Evolutionary conservation across 2,113 vertebrate genomes (phyloP), one percentile per base, ranked within the genome.

Genomic region (Notothenia coriiceps): DNA sequence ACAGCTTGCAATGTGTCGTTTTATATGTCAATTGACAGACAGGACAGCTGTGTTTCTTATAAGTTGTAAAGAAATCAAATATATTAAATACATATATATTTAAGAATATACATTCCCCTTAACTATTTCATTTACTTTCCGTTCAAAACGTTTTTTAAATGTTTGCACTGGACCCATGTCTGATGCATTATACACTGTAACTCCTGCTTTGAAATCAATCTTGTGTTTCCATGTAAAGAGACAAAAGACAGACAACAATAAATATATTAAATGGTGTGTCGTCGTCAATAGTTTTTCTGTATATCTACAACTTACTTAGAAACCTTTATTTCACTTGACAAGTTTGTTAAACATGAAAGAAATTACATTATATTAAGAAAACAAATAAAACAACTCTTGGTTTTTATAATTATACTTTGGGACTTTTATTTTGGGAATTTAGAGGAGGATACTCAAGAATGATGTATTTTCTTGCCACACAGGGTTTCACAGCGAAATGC

Each of bases 91-190:
- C 17, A 64, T 52, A 18, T 61, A 65, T 83, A 79, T 82, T 40
- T 57, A 57, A 79, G 40, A 79, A 62, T 77, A 52, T 80, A 70
- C 79, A 62, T 83, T 62, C 60, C 43, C 54, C 46, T 73, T 47
- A 10, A 18, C 17, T 22, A 17, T 71, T 66, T 51, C 0, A 50
- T 70, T 33, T 70, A 14, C 77, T 74, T 17, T 63, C n/a, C 73
- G 49, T 35, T 70, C 35, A 29, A 44, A 69, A 13, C 22, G 68
- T 56, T 73, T 65, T 44, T 40, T 57, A 60, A 4, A 79, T 73
- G 70, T 90, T 87, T 91, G 90, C 92, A 90, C 91, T 92, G 88
- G 86, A 91, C 70, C 67, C 79, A 29, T 87, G 61, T 88, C 70
- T 85, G 68, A 74, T 77, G 81, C 64, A 54, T 79, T 25, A 22